Base-by-base conservation (phyloP, 2,888 invertebrate species). In the Adelognathus sp. region DNA sequence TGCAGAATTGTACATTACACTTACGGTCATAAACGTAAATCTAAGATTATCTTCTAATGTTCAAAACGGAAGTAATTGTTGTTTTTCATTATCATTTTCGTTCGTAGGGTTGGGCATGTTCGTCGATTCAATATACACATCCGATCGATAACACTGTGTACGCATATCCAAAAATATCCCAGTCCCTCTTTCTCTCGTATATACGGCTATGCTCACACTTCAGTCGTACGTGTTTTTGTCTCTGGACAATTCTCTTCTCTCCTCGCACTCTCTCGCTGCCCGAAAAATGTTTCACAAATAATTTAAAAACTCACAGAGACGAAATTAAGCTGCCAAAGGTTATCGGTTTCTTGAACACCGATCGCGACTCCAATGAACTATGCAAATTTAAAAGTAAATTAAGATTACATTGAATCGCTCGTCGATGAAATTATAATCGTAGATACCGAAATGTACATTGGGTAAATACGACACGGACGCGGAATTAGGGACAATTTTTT, bases 1-100 rank as follows among this genome's bases (percentile, higher is more conserved):
- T 87, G 84, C 86, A 86, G 86, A 90, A 89, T 87, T 88, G 87
- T 89, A 90, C 90, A 89, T 86, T 88, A 86, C 87, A 84, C 84
- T 87, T 86, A 87, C 80, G 81, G 81, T 87, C 66, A 72, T 77
- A 89, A 80, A 87, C 80, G 76, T 80, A 83, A 84, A 67, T n/a
- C 64, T 87, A 88, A 88, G 87, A n/a, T 85, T 86, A 87, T 72
- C 46, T 75, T 70, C 87, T 83, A 85, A 84, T 79, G 82, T 81
- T 84, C 86, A 54, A 74, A 87, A 85, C 83, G 84, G 82, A 85
- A 83, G 77, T 78, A 11, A 11, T 50, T 24, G 21, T 21, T 18
- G 18, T 50, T 50, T 46, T 60, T 46, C n/a, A n/a, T n/a, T n/a
- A n/a, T n/a, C n/a, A n/a, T n/a, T n/a, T n/a, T n/a, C n/a, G n/a